phyloP scores from a whole-genome alignment of 2,113 vertebrate species.

The Engraulis encrasicolus region DNA sequence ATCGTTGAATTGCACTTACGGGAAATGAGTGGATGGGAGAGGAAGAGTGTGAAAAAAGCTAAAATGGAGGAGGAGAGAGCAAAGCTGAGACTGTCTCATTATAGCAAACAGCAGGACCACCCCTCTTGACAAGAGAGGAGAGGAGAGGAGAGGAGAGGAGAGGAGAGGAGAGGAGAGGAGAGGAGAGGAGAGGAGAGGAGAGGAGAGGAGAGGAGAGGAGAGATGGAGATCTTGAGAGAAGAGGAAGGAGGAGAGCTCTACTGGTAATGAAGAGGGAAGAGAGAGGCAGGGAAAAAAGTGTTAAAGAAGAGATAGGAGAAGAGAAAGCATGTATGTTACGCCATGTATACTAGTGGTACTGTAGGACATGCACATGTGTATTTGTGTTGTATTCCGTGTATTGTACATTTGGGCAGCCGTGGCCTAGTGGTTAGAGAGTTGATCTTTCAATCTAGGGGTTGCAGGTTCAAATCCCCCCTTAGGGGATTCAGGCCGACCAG shows the following conservation, averaged over 20 bases:
- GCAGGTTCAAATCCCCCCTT: no score
- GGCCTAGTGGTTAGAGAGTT: no score
- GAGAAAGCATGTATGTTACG: background rate
- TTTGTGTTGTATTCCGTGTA: no score
- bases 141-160: background rate
- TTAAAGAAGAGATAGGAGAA: background rate
- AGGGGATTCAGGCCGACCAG: no score
- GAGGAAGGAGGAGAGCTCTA: background rate
- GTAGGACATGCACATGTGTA: slow-evolving; percentile 5
- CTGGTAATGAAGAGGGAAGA: background rate
- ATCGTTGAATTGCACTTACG: slow-evolving; percentile 18
- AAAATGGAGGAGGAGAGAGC: slow-evolving; percentile 57
- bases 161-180: background rate
- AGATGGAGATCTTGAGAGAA: background rate
- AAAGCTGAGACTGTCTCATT: slow-evolving; percentile 67
- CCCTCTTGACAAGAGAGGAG: slow-evolving; percentile 42
- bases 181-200: background rate
- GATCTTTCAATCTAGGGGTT: no score
- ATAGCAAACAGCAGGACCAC: slow-evolving; percentile 69
- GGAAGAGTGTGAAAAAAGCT: slow-evolving; percentile 52
- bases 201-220: background rate
- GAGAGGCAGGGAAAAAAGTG: background rate
- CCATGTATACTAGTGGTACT: no score
- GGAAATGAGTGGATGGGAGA: slow-evolving; percentile 37
- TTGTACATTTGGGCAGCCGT: no score